Evolutionary conservation across 2,113 vertebrate genomes (phyloP).

Genomic region (Zosterops japonicus): DNA sequence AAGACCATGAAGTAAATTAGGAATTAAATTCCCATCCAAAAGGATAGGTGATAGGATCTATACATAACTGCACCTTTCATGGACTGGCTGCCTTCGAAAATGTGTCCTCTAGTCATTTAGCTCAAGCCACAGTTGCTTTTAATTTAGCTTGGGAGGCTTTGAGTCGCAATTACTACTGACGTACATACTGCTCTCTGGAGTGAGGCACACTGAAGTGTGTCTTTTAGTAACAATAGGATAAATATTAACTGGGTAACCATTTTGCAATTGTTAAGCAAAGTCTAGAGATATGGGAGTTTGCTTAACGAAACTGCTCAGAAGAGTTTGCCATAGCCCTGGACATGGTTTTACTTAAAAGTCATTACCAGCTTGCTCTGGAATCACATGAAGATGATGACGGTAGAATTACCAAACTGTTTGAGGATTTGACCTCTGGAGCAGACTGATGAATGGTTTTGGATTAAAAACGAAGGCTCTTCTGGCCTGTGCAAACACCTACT

Average conservation of each 20-base stretch:
- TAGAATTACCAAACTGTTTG: not conserved
- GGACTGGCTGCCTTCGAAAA: not conserved
- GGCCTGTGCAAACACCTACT: not conserved
- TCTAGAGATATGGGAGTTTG: conserved; percentile 22
- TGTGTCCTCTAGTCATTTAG: not conserved
- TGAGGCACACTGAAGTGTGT: not conserved
- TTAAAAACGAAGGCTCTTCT: not conserved
- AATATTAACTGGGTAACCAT: conserved; percentile 44
- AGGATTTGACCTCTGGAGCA: conserved; percentile 25
- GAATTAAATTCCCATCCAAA: not conserved
- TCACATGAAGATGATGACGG: not conserved
- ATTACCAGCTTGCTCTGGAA: not conserved
- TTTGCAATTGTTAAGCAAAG: conserved; percentile 59
- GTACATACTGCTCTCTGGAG: not conserved
- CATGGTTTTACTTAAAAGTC: not conserved
- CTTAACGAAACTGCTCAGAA: conserved; percentile 4
- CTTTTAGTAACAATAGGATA: conserved; percentile 31
- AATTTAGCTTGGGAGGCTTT: not conserved
- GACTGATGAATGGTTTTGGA: not conserved
- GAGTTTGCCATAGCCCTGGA: not conserved
- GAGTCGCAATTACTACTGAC: not conserved
- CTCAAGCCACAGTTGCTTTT: conserved; percentile 26
- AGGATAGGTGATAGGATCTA: not conserved
- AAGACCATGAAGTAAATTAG: not conserved
- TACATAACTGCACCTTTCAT: not conserved